A percentile compares a stretch with the other conserved stretches of the same genome.
phyloP scores from a whole-genome alignment of 2,797 vertebrate genomes.

The Sitta carolinensis region DNA sequence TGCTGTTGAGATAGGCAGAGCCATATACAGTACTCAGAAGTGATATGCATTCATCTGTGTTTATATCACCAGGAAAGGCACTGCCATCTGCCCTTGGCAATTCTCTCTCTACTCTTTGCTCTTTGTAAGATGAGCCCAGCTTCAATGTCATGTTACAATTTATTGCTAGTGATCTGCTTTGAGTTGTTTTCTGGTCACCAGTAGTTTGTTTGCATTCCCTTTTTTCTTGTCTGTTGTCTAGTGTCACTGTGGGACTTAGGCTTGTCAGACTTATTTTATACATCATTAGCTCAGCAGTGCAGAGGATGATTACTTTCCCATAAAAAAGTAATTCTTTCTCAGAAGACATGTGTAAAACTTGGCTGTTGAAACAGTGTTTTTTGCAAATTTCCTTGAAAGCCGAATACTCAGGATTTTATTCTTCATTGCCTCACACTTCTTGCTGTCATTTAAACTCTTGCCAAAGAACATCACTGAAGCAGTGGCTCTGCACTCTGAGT shows the following conservation, averaged over 20 bases:
- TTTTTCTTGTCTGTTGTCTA: not conserved
- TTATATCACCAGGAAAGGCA: conserved; percentile 34
- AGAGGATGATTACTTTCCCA: not conserved
- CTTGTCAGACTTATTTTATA: conserved; percentile 8
- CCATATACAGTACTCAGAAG: conserved; percentile 28
- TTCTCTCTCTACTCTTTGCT: conserved; percentile 35
- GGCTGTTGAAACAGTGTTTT: not conserved
- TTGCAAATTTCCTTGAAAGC: conserved; percentile 46
- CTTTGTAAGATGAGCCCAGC: conserved; percentile 60
- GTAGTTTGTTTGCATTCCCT: conserved; percentile 41
- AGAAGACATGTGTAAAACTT: not conserved
- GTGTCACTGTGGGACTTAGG: not conserved
- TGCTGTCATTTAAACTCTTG: not conserved
- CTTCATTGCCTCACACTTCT: not conserved
- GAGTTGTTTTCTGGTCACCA: conserved; percentile 33
- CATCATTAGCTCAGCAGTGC: conserved; percentile 18
- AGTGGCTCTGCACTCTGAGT: rapidly evolving
- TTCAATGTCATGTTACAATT: conserved; percentile 22
- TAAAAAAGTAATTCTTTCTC: conserved; percentile 8
- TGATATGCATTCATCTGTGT: not conserved
- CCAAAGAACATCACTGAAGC: not conserved
- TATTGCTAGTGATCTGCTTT: conserved; percentile 12
- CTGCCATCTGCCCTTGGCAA: conserved; percentile 47
- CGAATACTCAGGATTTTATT: not conserved
- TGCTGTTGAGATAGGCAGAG: conserved; percentile 21